These are phyloP conservation scores for Boulengeromyrus knoepffleri DNA, from an alignment of 2,113 vertebrate species.

Conservation along the genomic window DNA sequence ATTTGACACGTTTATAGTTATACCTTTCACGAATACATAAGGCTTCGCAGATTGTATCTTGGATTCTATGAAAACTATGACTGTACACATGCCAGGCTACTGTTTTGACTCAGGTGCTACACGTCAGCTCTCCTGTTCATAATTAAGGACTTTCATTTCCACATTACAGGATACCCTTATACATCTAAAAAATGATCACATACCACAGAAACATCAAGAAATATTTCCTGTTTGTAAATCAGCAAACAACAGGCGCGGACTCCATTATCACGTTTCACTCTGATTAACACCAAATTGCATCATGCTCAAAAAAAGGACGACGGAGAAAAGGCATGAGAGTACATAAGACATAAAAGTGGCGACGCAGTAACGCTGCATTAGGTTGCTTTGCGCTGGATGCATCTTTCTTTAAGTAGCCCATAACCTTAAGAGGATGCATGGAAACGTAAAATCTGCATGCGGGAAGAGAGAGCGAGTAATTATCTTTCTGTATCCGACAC, in stretches of 20 bases:
- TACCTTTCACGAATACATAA: not conserved
- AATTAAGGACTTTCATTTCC: not conserved
- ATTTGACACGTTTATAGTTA: not conserved
- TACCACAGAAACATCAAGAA: not conserved
- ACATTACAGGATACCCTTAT: not conserved
- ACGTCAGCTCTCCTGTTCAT: not conserved
- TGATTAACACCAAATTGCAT: constrained; percentile 19
- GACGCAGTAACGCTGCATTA: not conserved
- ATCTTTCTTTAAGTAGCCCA: constrained; percentile 12
- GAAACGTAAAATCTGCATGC: constrained; percentile 2
- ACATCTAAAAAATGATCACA: not conserved
- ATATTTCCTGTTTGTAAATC: not conserved
- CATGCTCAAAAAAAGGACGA: not conserved
- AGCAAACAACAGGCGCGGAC: not conserved
- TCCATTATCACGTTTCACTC: not conserved
- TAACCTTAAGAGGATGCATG: constrained; percentile 2
- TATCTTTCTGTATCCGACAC: constrained; percentile 28
- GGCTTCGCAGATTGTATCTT: not conserved
- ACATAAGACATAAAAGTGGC: not conserved
- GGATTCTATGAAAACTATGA: not conserved
- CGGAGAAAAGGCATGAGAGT: not conserved
- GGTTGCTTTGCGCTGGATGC: not conserved
- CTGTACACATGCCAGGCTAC: not conserved
- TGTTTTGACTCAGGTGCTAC: not conserved
- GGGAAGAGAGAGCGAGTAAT: constrained; percentile 20